These are phyloP conservation scores for Phenacoccus solenopsis DNA, from an alignment of 1,140 invertebrate species.

Conservation along the genomic window DNA sequence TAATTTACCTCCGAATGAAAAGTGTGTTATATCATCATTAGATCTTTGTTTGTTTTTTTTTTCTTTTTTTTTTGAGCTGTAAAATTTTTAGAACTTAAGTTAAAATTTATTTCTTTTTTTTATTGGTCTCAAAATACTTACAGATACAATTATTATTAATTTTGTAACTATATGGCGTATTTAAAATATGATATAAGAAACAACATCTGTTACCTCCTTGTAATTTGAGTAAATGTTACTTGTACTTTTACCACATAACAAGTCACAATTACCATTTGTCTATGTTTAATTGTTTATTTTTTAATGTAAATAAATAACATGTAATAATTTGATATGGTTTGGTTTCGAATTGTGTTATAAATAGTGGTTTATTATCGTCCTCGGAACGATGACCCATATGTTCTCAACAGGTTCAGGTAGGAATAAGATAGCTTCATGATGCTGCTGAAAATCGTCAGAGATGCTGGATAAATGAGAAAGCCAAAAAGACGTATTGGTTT, in stretches of 20 bases:
- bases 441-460: not conserved
- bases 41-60: not conserved
- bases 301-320: slow-evolving; percentile 18
- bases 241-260: slow-evolving; percentile 18
- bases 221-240: slow-evolving; percentile 17
- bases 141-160: slow-evolving; percentile 14
- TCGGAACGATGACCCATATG: not conserved
- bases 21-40: slow-evolving; percentile 7
- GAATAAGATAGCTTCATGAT: slow-evolving; percentile 8
- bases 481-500: not conserved
- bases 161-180: slow-evolving; percentile 15
- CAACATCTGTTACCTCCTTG: slow-evolving; percentile 16
- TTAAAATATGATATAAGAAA: slow-evolving; percentile 12
- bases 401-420: not conserved
- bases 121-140: slow-evolving; percentile 17
- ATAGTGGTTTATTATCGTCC: not conserved
- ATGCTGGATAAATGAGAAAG: not conserved
- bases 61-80: not conserved
- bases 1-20: slow-evolving; percentile 12
- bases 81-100: not conserved
- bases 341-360: not conserved
- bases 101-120: slow-evolving; percentile 8
- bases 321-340: slow-evolving; percentile 1
- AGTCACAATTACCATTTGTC: slow-evolving; percentile 17
- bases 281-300: slow-evolving; percentile 17